Evolutionary conservation across 2,888 invertebrate genomes (phyloP), one percentile per base, ranked within the genome.

Genomic region (Heliconius aoede): DNA sequence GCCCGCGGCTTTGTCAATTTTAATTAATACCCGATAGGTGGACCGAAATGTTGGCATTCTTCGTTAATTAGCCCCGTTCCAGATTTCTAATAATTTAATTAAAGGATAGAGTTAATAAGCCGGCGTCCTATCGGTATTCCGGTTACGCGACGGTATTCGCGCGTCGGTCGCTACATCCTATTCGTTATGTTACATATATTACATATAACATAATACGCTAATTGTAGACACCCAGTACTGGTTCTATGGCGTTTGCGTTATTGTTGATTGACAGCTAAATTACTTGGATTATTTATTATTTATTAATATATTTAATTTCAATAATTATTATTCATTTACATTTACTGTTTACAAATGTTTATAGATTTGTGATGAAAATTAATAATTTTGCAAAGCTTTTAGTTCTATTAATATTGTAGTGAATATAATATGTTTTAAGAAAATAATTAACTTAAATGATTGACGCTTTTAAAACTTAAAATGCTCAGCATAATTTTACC

Each of bases 11-110:
- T 92, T 94, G 93, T 93, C 94, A 92, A 93, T 94, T 94, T 94
- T 94, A 94, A 94, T 94, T 94, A 94, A 92, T 90, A 85, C 88
- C 86, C 88, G 89, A 93, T 94, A 94, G 92, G 93, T 93, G 91
- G 90, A 90, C 90, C 90, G 91, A 92, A 93, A 93, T 93, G 92
- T 93, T 91, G 91, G 88, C 93, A 94, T 94, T 93, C 94, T 94
- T 94, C 90, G 87, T 92, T 94, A 94, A 94, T 94, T 94, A 94
- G 94, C 89, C 89, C 88, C 85, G 89, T 85, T 88, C 87, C 92
- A 93, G 94, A 93, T 92, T 93, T 94, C 94, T 94, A 94, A 94
- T 94, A 93, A 94, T 94, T 93, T 94, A 93, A 93, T 93, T 93
- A 93, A 91, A 89, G 87, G 85, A 84, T 85, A 87, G 89, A 89